Conservation (phyloP, 1,140 invertebrate genomes). For the fruit fly (Drosophila melanogaster) region DNA sequence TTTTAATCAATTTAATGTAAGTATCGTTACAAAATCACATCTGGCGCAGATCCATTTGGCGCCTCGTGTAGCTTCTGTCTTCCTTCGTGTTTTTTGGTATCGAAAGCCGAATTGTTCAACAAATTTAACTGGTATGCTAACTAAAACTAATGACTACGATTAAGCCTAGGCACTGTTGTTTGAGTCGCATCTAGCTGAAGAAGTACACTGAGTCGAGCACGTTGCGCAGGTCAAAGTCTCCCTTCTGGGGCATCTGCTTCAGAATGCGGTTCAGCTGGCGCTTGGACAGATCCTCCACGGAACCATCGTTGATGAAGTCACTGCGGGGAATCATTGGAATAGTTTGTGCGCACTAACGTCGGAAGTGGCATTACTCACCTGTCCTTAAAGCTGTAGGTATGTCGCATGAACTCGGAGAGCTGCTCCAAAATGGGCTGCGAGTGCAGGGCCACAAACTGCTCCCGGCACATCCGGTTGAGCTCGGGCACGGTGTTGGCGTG, state of each 20-base stretch:
- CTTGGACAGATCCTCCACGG: conserved; percentile 86
- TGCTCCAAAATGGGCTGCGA: conserved; percentile 96
- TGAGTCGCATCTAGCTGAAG: conserved; percentile 89
- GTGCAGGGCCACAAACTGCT: conserved; percentile 98
- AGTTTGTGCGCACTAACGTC: background rate
- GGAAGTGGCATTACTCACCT: conserved; percentile 84
- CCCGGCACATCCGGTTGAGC: conserved; percentile 97
- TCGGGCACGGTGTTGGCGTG: conserved; percentile 93
- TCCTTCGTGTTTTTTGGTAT: conserved; percentile 56
- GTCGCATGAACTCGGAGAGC: conserved; percentile 90
- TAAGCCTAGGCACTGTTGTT: conserved; percentile 56
- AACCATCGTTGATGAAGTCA: conserved; percentile 86
- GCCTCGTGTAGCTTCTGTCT: conserved; percentile 13
- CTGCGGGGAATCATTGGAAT: conserved; percentile 75
- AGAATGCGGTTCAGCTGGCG: conserved; percentile 88
- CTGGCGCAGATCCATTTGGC: conserved; percentile 5
- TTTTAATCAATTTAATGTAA: conserved; percentile 33
- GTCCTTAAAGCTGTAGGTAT: conserved; percentile 88
- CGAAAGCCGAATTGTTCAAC: conserved; percentile 57
- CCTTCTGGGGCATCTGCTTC: conserved; percentile 88
- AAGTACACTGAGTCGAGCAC: conserved; percentile 93
- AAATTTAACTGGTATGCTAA: conserved; percentile 55
- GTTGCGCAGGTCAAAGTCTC: conserved; percentile 90
- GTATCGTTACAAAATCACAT: conserved; percentile 69
- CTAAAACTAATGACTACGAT: conserved; percentile 31